Evolutionary conservation across 2,888 invertebrate genomes (phyloP), one percentile per base, ranked within the genome.

Genomic region (Athripsodes cinereus): DNA sequence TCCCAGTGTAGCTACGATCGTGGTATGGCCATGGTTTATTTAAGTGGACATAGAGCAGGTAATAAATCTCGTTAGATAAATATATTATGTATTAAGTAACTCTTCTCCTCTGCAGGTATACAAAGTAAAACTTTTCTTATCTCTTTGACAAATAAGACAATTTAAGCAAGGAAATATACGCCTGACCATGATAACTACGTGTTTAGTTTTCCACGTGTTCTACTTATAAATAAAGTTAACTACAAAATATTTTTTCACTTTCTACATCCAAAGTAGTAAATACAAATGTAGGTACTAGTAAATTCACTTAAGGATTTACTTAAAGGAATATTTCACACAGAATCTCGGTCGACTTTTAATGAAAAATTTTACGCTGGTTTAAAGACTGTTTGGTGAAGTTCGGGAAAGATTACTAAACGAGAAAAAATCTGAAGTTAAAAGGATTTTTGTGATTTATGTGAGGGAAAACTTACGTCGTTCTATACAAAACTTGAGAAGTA

Each of bases 121-220:
- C n/a, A n/a, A n/a, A n/a, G n/a, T n/a, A n/a, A n/a, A n/a, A n/a
- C n/a, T n/a, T n/a, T n/a, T n/a, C n/a, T n/a, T n/a, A n/a, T n/a
- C n/a, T n/a, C n/a, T n/a, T n/a, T n/a, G n/a, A n/a, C n/a, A n/a
- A n/a, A n/a, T n/a, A n/a, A n/a, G n/a, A n/a, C n/a, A n/a, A n/a
- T n/a, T n/a, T n/a, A n/a, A n/a, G n/a, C n/a, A n/a, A n/a, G n/a
- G n/a, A n/a, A n/a, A 26, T 26, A 10, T 26, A 26, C 26, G 26
- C 26, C 26, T 26, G 26, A 26, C 26, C 52, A 22, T 16, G 47
- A 52, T 57, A 31, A 40, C 47, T 50, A 49, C 52, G 44, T 52
- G 61, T 61, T 63, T 63, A 63, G 61, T 63, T 63, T 63, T 63
- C 63, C 63, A 60, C 61, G 63, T 61, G 63, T 59, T 55, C 50